Evolutionary conservation across 30 jellyfish, hydroid and myxozoan genomes (phyloP).

Genomic region (Morbakka virulenta): DNA sequence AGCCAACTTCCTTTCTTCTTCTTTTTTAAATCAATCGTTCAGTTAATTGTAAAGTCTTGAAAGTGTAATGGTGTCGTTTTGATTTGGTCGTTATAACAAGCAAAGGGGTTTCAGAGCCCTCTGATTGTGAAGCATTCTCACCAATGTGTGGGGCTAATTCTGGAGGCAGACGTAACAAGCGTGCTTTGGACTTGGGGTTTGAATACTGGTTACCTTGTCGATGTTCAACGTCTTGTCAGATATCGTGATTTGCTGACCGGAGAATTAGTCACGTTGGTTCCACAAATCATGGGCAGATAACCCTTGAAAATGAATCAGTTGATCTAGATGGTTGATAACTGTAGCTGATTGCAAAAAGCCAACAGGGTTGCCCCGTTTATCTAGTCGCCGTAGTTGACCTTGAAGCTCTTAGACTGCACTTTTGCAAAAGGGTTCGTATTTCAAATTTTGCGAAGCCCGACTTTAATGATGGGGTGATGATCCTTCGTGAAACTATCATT

Average conservation of each 20-base stretch:
- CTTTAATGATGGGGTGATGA: constrained; percentile 8
- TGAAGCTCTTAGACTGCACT: constrained; percentile 34
- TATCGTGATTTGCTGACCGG: not conserved
- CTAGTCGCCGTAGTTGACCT: constrained; percentile 24
- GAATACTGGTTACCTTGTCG: too few species aligned
- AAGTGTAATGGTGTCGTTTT: too few species aligned
- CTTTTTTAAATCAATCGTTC: too few species aligned
- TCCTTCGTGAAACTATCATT: not conserved
- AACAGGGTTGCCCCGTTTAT: constrained; percentile 4
- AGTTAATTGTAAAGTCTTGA: too few species aligned
- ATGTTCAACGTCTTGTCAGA: constrained; percentile 8
- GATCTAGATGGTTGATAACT: constrained; percentile 18
- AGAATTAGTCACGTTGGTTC: constrained; percentile 46
- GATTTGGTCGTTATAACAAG: too few species aligned
- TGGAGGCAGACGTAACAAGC: too few species aligned
- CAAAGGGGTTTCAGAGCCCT: too few species aligned
- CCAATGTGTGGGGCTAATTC: too few species aligned
- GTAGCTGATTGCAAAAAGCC: constrained; percentile 1
- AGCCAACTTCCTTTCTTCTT: too few species aligned
- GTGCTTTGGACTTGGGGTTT: too few species aligned
- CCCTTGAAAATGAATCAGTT: constrained; percentile 21
- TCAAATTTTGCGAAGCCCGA: constrained; percentile 18
- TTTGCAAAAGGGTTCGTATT: constrained; percentile 40
- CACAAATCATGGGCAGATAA: constrained; percentile 33
- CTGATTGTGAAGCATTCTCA: too few species aligned